Base-by-base conservation (phyloP, 2,888 invertebrate genomes). In the Limnephilus marmoratus region DNA sequence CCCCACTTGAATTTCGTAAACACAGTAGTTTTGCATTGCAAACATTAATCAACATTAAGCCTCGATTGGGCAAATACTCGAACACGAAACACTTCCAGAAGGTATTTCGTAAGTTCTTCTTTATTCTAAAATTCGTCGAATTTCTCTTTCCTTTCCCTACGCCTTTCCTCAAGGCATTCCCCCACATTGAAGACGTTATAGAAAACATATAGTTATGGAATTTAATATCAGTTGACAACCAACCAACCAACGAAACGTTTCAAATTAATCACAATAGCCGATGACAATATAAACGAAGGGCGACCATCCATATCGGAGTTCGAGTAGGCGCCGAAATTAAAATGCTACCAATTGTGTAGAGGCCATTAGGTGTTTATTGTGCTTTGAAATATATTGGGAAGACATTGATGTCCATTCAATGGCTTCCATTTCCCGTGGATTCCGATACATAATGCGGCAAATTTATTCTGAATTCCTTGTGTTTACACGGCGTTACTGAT, bases 361-460 rank as follows among this genome's bases (percentile, higher is more conserved):
- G 68, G 68, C 68, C 68, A 68, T 68, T 68, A 68, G 68, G 68
- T 68, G 68, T 68, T 68, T 68, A 68, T 68, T 68, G 68, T 68
- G 68, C 68, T 24, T 68, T 68, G 68, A 68, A 68, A 68, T 68
- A 68, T 68, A 68, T n/a, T 68, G 68, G 68, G 68, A 68, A 68
- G 68, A 68, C 68, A 68, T 68, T 68, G 68, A 68, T 68, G 68
- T 24, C 24, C 68, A 68, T 68, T 68, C 24, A 24, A 68, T 68
- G 68, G 68, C 24, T 9, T 68, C 68, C 68, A 68, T 68, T 68
- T 68, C n/a, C 68, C 68, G 68, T 45, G 86, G 45, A 45, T 86
- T 86, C 49, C 37, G 24, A 68, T 68, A 68, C 68, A 68, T 68
- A 68, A 68, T 68, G 9, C 24, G 24, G 68, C 24, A 68, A 68